A percentile compares a stretch with the other conserved stretches of the same genome.
These are phyloP conservation scores for Melitaea cinxia DNA, from an alignment of 1,140 invertebrate species.

Conservation along the genomic window DNA sequence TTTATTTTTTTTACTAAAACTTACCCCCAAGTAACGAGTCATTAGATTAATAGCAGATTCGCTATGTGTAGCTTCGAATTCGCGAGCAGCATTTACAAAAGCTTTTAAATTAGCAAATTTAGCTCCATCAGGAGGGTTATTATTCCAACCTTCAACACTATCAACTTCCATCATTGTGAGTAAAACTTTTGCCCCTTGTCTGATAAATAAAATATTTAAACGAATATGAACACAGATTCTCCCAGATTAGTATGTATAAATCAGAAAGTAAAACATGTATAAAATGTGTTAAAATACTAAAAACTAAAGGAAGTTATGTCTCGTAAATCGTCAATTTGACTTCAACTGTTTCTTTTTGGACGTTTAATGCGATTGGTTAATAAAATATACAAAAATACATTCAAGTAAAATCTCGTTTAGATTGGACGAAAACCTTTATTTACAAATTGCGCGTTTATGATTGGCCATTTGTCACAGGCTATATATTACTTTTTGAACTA, in stretches of 20 bases:
- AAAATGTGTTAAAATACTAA: slow-evolving; percentile 21
- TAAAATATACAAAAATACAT: neutral
- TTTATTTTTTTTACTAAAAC: slow-evolving; percentile 8
- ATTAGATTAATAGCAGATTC: slow-evolving; percentile 73
- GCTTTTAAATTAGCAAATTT: slow-evolving; percentile 75
- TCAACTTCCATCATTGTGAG: slow-evolving; percentile 75
- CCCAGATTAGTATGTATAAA: slow-evolving; percentile 16
- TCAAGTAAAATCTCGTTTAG: neutral
- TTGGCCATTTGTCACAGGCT: slow-evolving; percentile 9
- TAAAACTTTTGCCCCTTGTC: too few relatives aligned
- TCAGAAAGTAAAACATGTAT: slow-evolving; percentile 14
- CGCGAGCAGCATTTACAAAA: slow-evolving; percentile 73
- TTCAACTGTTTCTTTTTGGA: slow-evolving; percentile 43
- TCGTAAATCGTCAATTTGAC: slow-evolving; percentile 23
- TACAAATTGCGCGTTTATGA: slow-evolving; percentile 3
- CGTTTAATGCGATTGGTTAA: slow-evolving; percentile 14
- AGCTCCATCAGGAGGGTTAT: slow-evolving; percentile 56
- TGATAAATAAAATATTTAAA: neutral
- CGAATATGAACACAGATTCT: neutral
- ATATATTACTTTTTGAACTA: neutral
- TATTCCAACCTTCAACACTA: slow-evolving; percentile 54
- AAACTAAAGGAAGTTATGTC: slow-evolving; percentile 4
- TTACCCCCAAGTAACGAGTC: slow-evolving; percentile 73
- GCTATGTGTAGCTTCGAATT: slow-evolving; percentile 76
- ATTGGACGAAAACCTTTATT: slow-evolving; percentile 22